A percentile compares a stretch with the other conserved stretches of the same genome.
These are phyloP conservation scores for Aplodontia rufa DNA, from an alignment of 2,113 vertebrate genomes.

Conservation along the genomic window DNA sequence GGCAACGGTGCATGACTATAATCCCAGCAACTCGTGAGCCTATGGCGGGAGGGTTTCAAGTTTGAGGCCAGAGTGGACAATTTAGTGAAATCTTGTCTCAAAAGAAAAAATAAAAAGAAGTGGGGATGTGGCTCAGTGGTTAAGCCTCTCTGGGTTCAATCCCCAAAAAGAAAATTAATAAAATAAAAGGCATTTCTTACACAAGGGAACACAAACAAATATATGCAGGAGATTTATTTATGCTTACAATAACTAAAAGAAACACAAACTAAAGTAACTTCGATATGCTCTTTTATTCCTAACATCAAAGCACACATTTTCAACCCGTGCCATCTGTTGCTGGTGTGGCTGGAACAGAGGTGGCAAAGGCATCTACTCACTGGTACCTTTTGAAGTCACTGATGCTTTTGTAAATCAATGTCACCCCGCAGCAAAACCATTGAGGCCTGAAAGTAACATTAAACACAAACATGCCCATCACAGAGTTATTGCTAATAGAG, in stretches of 20 bases:
- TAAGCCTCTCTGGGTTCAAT: no score
- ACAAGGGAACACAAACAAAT: neutral
- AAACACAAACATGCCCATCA: neutral
- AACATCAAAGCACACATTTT: no score
- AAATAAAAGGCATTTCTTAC: neutral
- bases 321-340: no score
- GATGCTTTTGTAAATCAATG: neutral
- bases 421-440: neutral
- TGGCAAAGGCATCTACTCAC: neutral
- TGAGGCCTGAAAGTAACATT: neutral
- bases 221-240: neutral
- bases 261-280: neutral
- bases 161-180: no score
- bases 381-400: neutral
- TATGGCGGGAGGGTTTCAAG: no score
- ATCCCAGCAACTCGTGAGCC: no score
- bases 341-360: no score
- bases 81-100: no score
- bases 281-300: neutral
- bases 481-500: neutral
- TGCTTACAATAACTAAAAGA: neutral
- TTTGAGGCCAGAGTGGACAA: no score
- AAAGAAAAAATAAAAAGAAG: no score
- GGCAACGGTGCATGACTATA: rapidly evolving
- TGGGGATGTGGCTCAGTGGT: no score